A percentile compares a stretch with the other conserved stretches of the same genome.
Conservation (phyloP, 2,888 invertebrate species). For the Agrochola litura region DNA sequence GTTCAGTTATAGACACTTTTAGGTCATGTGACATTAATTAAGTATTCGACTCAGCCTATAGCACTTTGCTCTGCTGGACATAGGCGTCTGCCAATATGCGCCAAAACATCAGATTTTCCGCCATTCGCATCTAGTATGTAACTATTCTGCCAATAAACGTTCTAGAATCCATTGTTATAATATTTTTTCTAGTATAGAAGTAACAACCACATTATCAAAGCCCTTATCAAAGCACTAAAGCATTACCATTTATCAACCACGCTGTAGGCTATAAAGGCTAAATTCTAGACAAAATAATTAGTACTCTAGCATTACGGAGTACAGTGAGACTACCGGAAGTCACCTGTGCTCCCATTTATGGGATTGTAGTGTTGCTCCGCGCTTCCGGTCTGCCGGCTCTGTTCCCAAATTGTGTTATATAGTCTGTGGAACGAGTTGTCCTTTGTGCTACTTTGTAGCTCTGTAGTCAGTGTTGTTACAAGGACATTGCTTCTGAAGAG, state of each 20-base stretch:
- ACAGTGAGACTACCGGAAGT: constrained; percentile 56
- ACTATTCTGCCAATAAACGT: neutral
- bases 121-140: neutral
- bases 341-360: constrained; percentile 67
- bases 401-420: constrained; percentile 55
- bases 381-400: constrained; percentile 49
- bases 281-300: constrained; percentile 61
- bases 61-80: neutral
- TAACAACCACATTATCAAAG: neutral
- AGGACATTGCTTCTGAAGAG: constrained; percentile 3
- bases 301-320: constrained; percentile 30
- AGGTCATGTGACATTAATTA: neutral
- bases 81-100: neutral
- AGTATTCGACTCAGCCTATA: neutral
- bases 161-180: neutral
- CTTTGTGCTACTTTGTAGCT: constrained; percentile 44
- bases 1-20: too few species aligned
- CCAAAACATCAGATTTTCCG: neutral
- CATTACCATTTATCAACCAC: constrained; percentile 13
- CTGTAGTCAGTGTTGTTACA: constrained; percentile 2
- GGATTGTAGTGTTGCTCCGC: constrained; percentile 62
- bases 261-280: constrained; percentile 12
- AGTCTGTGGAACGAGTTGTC: constrained; percentile 51
- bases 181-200: neutral
- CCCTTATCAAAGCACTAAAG: neutral